Base-by-base conservation (phyloP, 2,888 invertebrate genomes). In the Agonopterix heracliana region DNA sequence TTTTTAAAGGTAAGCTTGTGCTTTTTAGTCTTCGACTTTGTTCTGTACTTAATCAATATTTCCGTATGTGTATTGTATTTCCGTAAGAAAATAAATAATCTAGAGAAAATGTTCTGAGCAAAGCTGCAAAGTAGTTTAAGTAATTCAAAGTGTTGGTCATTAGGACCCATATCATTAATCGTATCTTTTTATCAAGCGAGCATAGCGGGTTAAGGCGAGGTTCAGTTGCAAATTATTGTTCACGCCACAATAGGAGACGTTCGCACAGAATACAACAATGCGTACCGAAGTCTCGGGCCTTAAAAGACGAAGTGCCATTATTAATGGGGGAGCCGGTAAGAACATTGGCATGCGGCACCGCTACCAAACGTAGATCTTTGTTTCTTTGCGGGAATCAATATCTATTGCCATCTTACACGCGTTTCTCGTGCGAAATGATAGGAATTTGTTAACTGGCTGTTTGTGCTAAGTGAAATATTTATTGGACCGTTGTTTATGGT, bases 161-260 rank as follows among this genome's bases (percentile, higher is more conserved):
- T 13, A 41, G 11, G 41, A 13, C 41, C 11, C 41, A 11, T 12
- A 13, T 41, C 14, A 12, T 12, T 41, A 41, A 41, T 41, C 14
- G 26, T 41, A 41, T 9, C 41, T 13, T 26, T 44, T 44, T 44
- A 10, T 17, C 9, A 9, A 9, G 10, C 12, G 7, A 44, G 17
- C 9, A 9, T 26, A 9, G 17, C 36, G 12, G 40, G 11, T 50
- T 40, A 44, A 57, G 51, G 66, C 59, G 59, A 63, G 74, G 70
- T 74, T 72, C 64, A 63, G 67, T 74, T 77, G 77, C 75, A 79
- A 80, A 81, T 79, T 81, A 76, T 77, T 74, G 74, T 75, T 72
- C 68, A 66, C 69, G 65, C 72, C 68, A 74, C 71, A 76, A 76
- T 74, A 68, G 74, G 63, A 63, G 68, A 70, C 68, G 60, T 26